Evolutionary conservation across 1,140 invertebrate species (phyloP), one percentile per base, ranked within the genome.

Genomic region (Drosophila ohnishii): DNA sequence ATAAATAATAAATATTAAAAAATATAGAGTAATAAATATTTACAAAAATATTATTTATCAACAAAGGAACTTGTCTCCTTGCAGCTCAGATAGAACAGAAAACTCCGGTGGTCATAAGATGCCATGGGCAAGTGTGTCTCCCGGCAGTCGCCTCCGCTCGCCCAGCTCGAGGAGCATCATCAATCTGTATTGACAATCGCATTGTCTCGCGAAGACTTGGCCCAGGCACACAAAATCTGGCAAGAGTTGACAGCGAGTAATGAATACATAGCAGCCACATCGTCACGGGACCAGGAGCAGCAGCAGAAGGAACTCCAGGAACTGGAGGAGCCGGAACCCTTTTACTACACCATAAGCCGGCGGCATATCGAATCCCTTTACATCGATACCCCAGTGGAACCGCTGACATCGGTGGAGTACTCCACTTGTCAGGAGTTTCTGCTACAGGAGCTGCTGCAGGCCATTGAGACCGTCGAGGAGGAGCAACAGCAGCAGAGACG

Each of bases 121-220:
- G 73, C 81, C 70, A 91, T 91, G 90, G 90, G 90, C 80, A 91
- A 91, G 90, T 91, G 90, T 78, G 80, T 91, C 47, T 91, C 90
- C 28, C 77, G 83, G 47, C 83, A 86, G 72, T 61, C 81, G 32
- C 32, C 61, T 13, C 60, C 37, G 72, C 80, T 65, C 35, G 55
- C 45, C 34, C 19, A 34, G 5, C 40, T 65, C 19, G 32, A 53
- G 11, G 60, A 50, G 78, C 83, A 91, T 79, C 90, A 91, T 87
- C 86, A 91, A 66, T 90, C 90, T 75, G 80, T 80, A 73, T 76
- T 91, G 75, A 91, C 84, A 78, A 81, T 91, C 47, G 78, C 90
- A 65, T 48, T 90, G 65, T 91, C 85, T 58, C 77, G 81, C 48
- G 82, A 81, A 74, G 90, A 91, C 76, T 81, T 91, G 80, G 90